Evolutionary conservation across 1,140 invertebrate species (phyloP).

Genomic region (Bemisia tabaci): DNA sequence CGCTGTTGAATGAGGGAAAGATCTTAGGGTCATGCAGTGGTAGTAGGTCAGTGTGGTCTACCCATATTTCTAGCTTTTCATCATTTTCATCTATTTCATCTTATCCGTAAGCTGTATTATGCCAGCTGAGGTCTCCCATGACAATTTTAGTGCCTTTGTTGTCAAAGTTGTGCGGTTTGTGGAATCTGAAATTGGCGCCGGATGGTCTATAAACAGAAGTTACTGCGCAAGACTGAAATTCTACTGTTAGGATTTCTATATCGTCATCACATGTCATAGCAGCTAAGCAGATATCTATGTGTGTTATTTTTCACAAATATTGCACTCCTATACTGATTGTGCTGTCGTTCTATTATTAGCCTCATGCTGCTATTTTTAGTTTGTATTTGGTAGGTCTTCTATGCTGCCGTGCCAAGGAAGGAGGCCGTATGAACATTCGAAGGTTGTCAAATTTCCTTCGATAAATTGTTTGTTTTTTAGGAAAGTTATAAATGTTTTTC

Average conservation of each 20-base stretch:
- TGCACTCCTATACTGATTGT: conserved; percentile 6
- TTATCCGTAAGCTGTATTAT: background rate
- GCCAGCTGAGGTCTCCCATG: background rate
- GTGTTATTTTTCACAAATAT: conserved; percentile 11
- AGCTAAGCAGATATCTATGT: no score
- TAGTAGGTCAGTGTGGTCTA: background rate
- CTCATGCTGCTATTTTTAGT: conserved; percentile 9
- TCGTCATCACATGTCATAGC: no score
- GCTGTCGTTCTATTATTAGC: conserved; percentile 6
- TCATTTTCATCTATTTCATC: conserved; percentile 5
- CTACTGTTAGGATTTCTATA: no score
- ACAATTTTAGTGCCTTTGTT: background rate
- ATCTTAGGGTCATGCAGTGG: conserved; percentile 9
- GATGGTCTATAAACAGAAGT: conserved; percentile 9
- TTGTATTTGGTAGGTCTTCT: conserved; percentile 1
- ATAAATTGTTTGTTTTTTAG: no score
- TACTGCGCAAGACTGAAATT: conserved; percentile 2
- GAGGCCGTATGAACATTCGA: no score
- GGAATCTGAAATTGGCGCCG: background rate
- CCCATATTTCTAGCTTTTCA: conserved; percentile 8
- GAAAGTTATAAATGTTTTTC: no score
- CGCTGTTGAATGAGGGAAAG: conserved; percentile 8
- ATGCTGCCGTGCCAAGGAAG: no score
- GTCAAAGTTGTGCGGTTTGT: background rate
- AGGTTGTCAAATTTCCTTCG: no score